Percentiles rank a stretch among this genome's conserved stretches.
Conservation (phyloP, 2,888 invertebrate species). For the Oscheius myriophilus region DNA sequence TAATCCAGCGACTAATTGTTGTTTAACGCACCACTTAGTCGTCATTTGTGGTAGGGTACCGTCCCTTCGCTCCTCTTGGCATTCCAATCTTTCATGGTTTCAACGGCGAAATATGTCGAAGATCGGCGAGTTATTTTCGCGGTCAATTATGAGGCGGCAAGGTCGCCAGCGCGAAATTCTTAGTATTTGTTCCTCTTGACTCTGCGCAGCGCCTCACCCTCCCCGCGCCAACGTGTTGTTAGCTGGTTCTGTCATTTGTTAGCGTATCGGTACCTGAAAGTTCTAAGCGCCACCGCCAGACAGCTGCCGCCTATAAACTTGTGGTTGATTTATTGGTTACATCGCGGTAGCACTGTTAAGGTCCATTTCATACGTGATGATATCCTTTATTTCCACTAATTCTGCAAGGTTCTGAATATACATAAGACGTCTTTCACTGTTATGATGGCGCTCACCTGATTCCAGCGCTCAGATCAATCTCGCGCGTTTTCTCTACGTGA, state of each 20-base stretch:
- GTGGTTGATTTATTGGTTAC: too few species aligned
- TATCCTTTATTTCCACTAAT: background rate
- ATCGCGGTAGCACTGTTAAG: too few species aligned
- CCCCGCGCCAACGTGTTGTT: conserved; percentile 20
- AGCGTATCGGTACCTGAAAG: background rate
- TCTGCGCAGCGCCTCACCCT: conserved; percentile 20
- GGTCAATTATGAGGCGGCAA: conserved; percentile 31
- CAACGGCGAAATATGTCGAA: background rate
- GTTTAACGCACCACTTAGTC: conserved; percentile 23
- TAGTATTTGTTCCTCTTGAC: conserved; percentile 31
- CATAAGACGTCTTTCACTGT: background rate
- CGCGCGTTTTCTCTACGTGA: background rate
- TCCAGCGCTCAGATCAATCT: background rate
- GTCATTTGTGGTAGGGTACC: conserved; percentile 22
- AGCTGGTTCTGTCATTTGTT: conserved; percentile 19
- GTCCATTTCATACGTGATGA: background rate
- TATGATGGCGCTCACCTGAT: background rate
- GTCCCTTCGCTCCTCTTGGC: background rate
- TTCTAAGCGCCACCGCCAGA: too few species aligned
- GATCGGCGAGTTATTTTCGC: conserved; percentile 21
- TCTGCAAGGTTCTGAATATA: background rate
- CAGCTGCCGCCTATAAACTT: too few species aligned
- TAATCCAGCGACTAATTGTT: conserved; percentile 29
- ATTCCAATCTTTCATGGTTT: background rate
- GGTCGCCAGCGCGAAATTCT: conserved; percentile 30